Evolutionary conservation across 2,888 invertebrate species (phyloP).

Genomic region (Elegia similella): DNA sequence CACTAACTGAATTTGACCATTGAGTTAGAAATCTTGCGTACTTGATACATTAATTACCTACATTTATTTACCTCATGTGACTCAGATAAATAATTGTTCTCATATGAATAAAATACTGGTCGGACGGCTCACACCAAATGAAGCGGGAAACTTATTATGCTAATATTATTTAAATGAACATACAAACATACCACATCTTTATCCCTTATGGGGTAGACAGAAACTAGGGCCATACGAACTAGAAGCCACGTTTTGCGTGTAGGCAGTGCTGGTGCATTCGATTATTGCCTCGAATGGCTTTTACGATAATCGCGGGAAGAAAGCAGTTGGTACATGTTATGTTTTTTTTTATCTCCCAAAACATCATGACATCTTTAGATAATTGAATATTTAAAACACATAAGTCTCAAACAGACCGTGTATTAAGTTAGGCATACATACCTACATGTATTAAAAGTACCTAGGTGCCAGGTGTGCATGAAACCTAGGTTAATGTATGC

Average conservation of each 20-base stretch:
- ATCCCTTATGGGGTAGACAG: no score
- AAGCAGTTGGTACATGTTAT: no score
- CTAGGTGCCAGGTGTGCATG: slow-evolving; percentile 13
- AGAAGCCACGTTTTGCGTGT: no score
- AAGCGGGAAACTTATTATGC: neutral
- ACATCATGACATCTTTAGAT: no score
- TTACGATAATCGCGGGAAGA: no score
- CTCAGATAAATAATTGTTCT: neutral
- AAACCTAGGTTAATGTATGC: slow-evolving; percentile 21
- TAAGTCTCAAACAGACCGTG: no score
- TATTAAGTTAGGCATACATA: neutral
- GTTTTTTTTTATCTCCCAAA: no score
- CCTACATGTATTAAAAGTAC: neutral
- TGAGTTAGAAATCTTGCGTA: neutral
- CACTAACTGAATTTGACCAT: slow-evolving; percentile 7
- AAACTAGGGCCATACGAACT: no score
- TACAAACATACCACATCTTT: no score
- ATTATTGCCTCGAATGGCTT: no score
- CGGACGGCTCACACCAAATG: neutral
- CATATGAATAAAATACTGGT: neutral
- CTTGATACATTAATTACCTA: neutral
- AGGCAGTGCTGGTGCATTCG: no score
- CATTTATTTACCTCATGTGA: slow-evolving; percentile 6
- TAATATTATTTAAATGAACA: neutral
- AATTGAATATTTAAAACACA: no score